A percentile compares a stretch with the other conserved stretches of the same genome.
Conservation (phyloP, 2,113 vertebrate species). For the Thryonomys swinderianus region DNA sequence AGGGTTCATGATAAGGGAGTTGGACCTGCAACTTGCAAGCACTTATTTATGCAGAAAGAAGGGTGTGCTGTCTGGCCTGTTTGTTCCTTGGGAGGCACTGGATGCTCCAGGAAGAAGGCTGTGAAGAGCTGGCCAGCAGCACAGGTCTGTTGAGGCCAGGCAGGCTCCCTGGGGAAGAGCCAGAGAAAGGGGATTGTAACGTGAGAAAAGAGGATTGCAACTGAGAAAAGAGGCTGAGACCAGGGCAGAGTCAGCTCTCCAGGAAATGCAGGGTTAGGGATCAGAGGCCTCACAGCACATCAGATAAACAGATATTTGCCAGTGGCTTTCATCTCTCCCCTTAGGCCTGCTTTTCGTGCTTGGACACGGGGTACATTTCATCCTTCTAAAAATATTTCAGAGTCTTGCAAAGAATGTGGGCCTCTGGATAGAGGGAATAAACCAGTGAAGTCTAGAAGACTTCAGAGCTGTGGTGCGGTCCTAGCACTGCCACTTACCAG, state of each 20-base stretch:
- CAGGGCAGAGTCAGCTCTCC: background rate
- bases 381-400: background rate
- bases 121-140: background rate
- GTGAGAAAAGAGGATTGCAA: background rate
- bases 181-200: background rate
- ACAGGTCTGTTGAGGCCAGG: background rate
- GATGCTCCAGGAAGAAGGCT: background rate
- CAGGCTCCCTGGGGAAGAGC: background rate
- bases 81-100: background rate
- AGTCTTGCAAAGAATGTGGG: background rate
- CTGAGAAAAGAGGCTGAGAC: background rate
- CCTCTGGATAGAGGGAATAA: background rate
- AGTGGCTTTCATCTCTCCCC: background rate
- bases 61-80: background rate
- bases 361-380: background rate
- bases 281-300: background rate
- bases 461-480: background rate
- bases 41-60: background rate
- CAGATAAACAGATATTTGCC: background rate
- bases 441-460: background rate
- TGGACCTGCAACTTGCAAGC: background rate
- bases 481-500: background rate
- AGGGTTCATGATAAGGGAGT: background rate
- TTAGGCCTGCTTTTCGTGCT: background rate
- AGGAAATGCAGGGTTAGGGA: background rate